Evolutionary conservation across 1,140 invertebrate species (phyloP), one percentile per base, ranked within the genome.

Genomic region (Diabrotica virgifera): DNA sequence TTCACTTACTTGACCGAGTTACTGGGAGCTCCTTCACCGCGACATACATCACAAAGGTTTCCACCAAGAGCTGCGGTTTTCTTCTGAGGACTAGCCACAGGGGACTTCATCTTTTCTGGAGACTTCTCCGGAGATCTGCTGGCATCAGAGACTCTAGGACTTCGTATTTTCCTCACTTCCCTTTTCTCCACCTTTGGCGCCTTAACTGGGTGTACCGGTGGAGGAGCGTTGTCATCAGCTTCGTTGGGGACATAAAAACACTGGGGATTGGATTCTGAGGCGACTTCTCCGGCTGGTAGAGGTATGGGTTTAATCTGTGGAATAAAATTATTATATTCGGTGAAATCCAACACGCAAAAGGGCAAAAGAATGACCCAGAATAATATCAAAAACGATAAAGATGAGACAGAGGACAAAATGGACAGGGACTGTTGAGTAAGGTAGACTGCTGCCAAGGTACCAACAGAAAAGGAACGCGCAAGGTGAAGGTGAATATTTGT

Each of bases 291-390:
- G 58, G 89, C 89, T 0, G 90, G 90, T 70, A 90, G 82, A 6
- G 90, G 90, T 70, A 93, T 87, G 1, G 90, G 89, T 76, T 92
- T 93, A 56, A 93, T 92, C 86, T 92, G 77, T 37, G 77, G 71
- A 64, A 64, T 24, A 24, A 24, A 24, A 24, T 24, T 24, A 24
- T 24, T 24, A 24, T 24, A 24, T 4, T 24, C 24, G 4, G 24
- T 24, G 1, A 4, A 24, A 24, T 24, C 4, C 24, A 24, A 24
- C 24, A 24, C 24, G 4, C 24, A 4, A 24, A 2, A 24, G 24
- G 24, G 4, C 24, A 24, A 24, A 24, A 24, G 1, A 24, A 24
- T 24, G 24, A 24, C 24, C 1, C 24, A 24, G 24, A 24, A n/a
- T n/a, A n/a, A n/a, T n/a, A n/a, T n/a, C n/a, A n/a, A n/a, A n/a